Evolutionary conservation across 2,113 vertebrate genomes (phyloP).

Genomic region (Gavialis gangeticus): DNA sequence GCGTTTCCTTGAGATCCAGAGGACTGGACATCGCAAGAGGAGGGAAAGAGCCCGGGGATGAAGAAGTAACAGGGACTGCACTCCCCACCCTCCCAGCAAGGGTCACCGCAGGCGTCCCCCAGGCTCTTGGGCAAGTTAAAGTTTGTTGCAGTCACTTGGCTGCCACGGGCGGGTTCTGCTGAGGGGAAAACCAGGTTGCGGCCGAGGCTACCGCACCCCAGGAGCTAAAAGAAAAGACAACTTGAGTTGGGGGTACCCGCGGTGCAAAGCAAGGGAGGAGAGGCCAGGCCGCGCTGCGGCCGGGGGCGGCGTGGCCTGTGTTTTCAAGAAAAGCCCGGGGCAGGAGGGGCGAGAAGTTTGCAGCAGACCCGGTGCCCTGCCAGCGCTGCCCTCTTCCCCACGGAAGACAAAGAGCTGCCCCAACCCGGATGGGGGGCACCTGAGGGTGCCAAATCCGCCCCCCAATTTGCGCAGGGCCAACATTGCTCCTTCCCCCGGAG

Average conservation of each 20-base stretch:
- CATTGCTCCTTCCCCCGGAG: too few species aligned
- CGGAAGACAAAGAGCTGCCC: constrained; percentile 32
- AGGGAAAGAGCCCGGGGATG: constrained; percentile 39
- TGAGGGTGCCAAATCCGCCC: too few species aligned
- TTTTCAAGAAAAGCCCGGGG: background rate
- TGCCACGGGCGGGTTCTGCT: background rate
- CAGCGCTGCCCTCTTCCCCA: constrained; percentile 37
- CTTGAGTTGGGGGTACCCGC: constrained; percentile 44
- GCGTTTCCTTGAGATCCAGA: constrained; percentile 50
- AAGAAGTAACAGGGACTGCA: constrained; percentile 51
- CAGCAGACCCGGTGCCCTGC: constrained; percentile 36
- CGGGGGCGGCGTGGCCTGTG: too few species aligned
- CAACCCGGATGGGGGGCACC: background rate
- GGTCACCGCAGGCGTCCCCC: constrained; percentile 53
- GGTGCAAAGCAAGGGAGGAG: too few species aligned
- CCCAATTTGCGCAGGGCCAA: too few species aligned
- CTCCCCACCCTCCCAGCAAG: constrained; percentile 43
- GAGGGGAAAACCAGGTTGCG: constrained; percentile 47
- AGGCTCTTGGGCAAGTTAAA: constrained; percentile 41
- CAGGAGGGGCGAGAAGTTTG: constrained; percentile 32
- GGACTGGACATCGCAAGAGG: constrained; percentile 32
- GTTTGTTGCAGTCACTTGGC: constrained; percentile 31
- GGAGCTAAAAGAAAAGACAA: constrained; percentile 70
- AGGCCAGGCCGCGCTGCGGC: too few species aligned
- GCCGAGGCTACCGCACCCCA: constrained; percentile 34